Conservation (phyloP, 2,113 vertebrate genomes). For the Microtus richardsoni region DNA sequence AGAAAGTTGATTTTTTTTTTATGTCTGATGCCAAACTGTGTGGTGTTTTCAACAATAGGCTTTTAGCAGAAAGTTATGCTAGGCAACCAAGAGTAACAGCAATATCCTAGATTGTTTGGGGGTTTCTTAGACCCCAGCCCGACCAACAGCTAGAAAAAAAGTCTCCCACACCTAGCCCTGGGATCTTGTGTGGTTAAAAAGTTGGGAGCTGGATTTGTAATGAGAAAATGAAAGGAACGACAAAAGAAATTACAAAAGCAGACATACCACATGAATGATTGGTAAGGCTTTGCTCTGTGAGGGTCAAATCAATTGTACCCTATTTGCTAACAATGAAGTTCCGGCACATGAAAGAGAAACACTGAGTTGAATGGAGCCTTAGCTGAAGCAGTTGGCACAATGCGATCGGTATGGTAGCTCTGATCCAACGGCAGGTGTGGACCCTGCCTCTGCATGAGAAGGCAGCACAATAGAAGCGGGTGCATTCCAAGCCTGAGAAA, state of each 20-base stretch:
- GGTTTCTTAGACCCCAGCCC: not conserved
- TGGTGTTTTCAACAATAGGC: not conserved
- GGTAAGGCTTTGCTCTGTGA: not conserved
- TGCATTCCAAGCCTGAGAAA: not conserved
- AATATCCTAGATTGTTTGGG: not conserved
- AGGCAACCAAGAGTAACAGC: not conserved
- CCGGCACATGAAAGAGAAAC: not conserved
- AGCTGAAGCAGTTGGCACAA: not conserved
- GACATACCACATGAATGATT: not conserved
- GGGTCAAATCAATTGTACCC: not conserved
- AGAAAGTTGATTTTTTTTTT: too few species aligned
- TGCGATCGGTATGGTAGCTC: rapidly evolving
- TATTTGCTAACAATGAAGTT: not conserved
- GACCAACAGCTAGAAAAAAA: not conserved
- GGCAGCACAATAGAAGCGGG: not conserved
- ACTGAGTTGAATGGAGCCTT: not conserved
- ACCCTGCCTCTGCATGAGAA: not conserved
- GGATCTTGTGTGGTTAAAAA: constrained; percentile 29
- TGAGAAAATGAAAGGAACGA: not conserved
- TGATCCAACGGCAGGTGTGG: not conserved
- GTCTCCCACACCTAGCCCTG: not conserved
- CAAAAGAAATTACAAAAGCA: not conserved
- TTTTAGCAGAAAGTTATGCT: not conserved
- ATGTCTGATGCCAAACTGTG: too few species aligned
- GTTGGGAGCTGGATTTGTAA: not conserved